Percentiles rank a stretch among this genome's conserved stretches.
Evolutionary conservation across 1,140 invertebrate species (phyloP).

Genomic region (Sitophilus oryzae): DNA sequence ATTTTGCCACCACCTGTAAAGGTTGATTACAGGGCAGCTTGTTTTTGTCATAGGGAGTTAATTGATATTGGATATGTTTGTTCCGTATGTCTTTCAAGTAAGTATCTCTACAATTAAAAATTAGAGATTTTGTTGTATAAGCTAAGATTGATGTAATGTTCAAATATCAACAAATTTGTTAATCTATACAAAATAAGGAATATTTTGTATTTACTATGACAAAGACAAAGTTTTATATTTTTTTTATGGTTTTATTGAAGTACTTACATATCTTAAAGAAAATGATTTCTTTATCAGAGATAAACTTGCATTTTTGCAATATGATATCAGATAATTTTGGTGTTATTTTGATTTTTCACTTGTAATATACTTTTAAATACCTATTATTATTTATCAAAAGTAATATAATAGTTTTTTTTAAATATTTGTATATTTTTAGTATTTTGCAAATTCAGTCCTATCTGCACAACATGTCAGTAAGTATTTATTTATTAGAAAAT

Average conservation of each 20-base stretch:
- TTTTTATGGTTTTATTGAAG: too few relatives aligned
- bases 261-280: too few relatives aligned
- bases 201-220: too few relatives aligned
- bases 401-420: constrained; percentile 31
- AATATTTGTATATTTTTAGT: constrained; percentile 60
- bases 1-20: constrained; percentile 83
- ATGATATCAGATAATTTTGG: constrained; percentile 7
- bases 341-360: too few relatives aligned
- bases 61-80: constrained; percentile 96
- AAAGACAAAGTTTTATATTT: too few relatives aligned
- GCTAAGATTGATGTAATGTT: too few relatives aligned
- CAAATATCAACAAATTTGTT: too few relatives aligned
- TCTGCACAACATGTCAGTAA: constrained; percentile 96
- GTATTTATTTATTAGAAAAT: constrained; percentile 41
- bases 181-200: too few relatives aligned
- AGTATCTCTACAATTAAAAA: too few relatives aligned
- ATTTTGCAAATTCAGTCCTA: constrained; percentile 95
- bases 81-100: constrained; percentile 94
- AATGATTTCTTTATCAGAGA: constrained; percentile 25
- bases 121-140: too few relatives aligned
- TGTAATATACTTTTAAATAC: too few relatives aligned
- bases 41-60: constrained; percentile 95
- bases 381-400: constrained; percentile 4
- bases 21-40: constrained; percentile 93
- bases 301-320: constrained; percentile 11